phyloP scores from a whole-genome alignment of 2,888 invertebrate species.

The Loripinus fragilis region DNA sequence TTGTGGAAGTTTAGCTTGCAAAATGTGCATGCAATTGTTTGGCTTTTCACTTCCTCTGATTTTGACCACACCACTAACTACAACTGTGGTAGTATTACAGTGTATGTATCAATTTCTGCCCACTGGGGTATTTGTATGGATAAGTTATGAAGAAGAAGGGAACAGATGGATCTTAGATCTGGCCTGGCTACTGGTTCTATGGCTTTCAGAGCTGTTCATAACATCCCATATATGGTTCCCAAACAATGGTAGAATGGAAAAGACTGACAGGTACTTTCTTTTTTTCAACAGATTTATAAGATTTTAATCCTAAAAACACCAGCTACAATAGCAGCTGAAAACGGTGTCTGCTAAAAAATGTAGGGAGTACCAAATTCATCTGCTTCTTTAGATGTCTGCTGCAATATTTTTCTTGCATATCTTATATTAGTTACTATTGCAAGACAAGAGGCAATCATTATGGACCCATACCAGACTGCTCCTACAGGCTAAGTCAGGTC shows the following conservation, averaged over 20 bases:
- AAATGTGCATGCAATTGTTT: conserved; percentile 83
- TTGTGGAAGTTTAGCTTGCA: conserved; percentile 85
- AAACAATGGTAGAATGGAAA: conserved; percentile 75
- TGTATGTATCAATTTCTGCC: conserved; percentile 63
- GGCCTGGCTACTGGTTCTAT: conserved; percentile 68
- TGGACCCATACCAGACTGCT: too few species aligned
- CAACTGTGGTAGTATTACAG: conserved; percentile 69
- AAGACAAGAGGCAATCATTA: too few species aligned
- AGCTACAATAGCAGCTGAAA: too few species aligned
- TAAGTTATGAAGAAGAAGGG: conserved; percentile 64
- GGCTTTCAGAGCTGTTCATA: conserved; percentile 78
- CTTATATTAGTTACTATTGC: too few species aligned
- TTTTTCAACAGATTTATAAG: too few species aligned
- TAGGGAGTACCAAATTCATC: too few species aligned
- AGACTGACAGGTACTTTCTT: conserved; percentile 74
- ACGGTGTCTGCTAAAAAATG: too few species aligned
- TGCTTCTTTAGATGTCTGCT: too few species aligned
- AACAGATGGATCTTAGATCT: conserved; percentile 63
- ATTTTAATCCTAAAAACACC: too few species aligned
- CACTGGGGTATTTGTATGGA: conserved; percentile 64
- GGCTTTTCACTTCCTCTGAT: conserved; percentile 84
- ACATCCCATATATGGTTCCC: conserved; percentile 79
- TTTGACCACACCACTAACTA: conserved; percentile 81
- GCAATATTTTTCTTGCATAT: too few species aligned
- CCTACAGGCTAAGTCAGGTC: too few species aligned